phyloP scores from a whole-genome alignment of 2,888 invertebrate species.

The Criorhina ranunculi region DNA sequence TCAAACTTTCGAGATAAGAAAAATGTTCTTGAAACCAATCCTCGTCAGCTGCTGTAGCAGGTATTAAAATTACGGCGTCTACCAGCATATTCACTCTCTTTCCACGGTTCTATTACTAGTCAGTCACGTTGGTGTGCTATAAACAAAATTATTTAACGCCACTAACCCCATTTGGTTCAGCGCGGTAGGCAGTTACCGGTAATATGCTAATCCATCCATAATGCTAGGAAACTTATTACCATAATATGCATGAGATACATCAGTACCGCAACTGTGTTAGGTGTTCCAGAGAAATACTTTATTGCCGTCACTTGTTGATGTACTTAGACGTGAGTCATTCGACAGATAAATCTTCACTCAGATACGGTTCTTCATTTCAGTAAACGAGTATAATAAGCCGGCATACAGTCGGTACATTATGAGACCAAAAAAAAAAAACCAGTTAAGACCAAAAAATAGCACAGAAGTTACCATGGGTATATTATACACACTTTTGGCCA shows the following conservation, averaged over 20 bases:
- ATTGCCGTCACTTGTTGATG: conserved; percentile 71
- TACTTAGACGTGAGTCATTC: conserved; percentile 64
- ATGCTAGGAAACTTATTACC: conserved; percentile 53
- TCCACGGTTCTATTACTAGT: conserved; percentile 49
- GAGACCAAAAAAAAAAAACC: conserved; percentile 5
- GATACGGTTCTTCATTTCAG: conserved; percentile 38
- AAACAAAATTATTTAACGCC: conserved; percentile 24
- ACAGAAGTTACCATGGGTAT: conserved; percentile 9
- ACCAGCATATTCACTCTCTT: background rate
- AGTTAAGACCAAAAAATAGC: conserved; percentile 2
- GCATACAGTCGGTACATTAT: background rate
- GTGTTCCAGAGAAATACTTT: conserved; percentile 72
- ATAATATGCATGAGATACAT: conserved; percentile 65
- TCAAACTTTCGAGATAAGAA: background rate
- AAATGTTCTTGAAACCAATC: background rate
- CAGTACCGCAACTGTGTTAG: conserved; percentile 60
- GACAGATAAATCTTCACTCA: conserved; percentile 67
- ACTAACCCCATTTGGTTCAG: conserved; percentile 67
- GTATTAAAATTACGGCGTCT: background rate
- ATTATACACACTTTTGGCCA: conserved; percentile 34
- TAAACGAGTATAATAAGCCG: background rate
- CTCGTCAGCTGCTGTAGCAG: no score
- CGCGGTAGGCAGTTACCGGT: conserved; percentile 59
- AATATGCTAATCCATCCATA: conserved; percentile 69
- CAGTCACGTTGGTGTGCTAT: conserved; percentile 22